These are phyloP conservation scores for Baryphthengus martii DNA, from an alignment of 2,113 vertebrate genomes.

Conservation along the genomic window DNA sequence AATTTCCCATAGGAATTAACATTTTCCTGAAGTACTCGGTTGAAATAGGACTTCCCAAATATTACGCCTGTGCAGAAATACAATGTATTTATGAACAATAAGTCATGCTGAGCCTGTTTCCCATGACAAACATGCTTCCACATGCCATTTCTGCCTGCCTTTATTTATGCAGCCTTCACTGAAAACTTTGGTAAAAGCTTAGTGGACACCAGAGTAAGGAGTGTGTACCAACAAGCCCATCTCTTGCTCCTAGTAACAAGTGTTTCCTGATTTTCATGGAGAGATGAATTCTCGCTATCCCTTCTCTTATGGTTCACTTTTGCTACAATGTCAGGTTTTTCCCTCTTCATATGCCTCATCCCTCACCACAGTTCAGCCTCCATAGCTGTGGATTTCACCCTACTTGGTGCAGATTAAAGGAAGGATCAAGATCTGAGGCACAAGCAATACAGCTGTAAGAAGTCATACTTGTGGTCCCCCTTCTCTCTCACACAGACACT, in stretches of 20 bases:
- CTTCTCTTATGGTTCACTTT: background rate
- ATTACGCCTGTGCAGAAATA: background rate
- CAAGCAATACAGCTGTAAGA: background rate
- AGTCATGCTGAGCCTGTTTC: background rate
- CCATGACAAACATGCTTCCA: background rate
- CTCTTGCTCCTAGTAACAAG: background rate
- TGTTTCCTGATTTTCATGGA: background rate
- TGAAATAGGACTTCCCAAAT: background rate
- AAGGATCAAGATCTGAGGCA: background rate
- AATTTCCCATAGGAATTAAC: background rate
- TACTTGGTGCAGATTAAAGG: background rate
- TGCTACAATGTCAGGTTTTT: background rate
- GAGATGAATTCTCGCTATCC: background rate
- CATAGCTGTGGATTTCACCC: background rate
- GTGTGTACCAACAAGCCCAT: background rate
- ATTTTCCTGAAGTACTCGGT: background rate
- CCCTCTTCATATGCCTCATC: background rate
- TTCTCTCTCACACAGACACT: background rate
- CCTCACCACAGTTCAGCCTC: background rate
- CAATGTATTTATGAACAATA: background rate
- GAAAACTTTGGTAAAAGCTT: background rate
- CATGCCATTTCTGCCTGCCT: background rate
- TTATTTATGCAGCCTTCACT: background rate
- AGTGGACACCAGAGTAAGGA: background rate
- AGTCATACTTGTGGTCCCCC: background rate